Percentiles rank a stretch among this genome's conserved stretches.
Evolutionary conservation across 1,140 invertebrate species (phyloP).

Genomic region (Lepidurus packardi): DNA sequence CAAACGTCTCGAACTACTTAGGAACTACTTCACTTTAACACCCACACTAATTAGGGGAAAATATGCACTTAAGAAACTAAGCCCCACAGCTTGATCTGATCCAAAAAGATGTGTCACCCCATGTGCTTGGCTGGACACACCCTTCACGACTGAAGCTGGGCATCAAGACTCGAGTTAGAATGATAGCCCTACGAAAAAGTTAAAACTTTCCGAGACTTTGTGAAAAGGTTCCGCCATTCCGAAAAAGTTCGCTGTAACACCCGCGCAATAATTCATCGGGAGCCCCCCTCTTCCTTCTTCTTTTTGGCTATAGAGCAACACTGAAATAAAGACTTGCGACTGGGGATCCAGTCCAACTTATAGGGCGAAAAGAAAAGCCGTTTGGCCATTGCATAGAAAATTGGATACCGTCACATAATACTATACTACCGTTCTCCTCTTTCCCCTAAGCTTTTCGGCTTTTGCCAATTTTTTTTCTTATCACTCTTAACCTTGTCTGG

Average conservation of each 20-base stretch:
- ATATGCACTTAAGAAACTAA: too few species aligned
- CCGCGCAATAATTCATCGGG: not conserved
- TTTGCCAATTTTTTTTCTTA: not conserved
- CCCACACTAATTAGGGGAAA: too few species aligned
- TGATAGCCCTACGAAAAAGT: conserved; percentile 8
- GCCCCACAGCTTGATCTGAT: not conserved
- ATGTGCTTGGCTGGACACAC: conserved; percentile 15
- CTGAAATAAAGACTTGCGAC: not conserved
- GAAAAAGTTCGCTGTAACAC: not conserved
- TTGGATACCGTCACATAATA: conserved; percentile 3
- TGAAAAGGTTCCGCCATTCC: not conserved
- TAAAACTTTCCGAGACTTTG: not conserved
- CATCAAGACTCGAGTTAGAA: conserved; percentile 14
- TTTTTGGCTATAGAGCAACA: not conserved
- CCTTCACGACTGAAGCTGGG: conserved; percentile 8
- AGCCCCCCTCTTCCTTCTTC: conserved; percentile 2
- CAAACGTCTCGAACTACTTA: too few species aligned
- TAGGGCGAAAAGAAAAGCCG: conserved; percentile 5
- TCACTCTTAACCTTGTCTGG: not conserved
- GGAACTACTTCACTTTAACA: too few species aligned
- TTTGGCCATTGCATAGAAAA: conserved; percentile 13
- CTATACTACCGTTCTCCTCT: not conserved
- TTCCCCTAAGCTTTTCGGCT: not conserved
- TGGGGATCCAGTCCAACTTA: not conserved
- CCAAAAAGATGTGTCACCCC: not conserved